Percentiles rank a stretch among this genome's conserved stretches.
phyloP scores from a whole-genome alignment of 2,797 vertebrate species.

The Neosalanx taihuensis region DNA sequence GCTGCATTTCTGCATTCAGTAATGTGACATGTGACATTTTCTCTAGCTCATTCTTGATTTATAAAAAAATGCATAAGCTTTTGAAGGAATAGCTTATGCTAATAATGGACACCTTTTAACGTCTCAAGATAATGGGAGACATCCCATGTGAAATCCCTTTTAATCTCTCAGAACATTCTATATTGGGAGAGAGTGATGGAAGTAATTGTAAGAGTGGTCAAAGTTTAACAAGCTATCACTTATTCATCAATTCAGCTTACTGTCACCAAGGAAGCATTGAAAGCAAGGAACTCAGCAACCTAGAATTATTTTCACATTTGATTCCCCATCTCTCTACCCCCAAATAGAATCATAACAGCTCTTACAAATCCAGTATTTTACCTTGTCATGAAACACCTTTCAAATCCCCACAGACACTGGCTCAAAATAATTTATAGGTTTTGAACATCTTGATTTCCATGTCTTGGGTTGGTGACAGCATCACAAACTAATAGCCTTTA shows the following conservation, averaged over 20 bases:
- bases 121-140: neutral
- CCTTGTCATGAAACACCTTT: slow-evolving; percentile 66
- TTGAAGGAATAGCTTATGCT: neutral
- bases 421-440: slow-evolving; percentile 57
- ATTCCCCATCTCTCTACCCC: slow-evolving; percentile 18
- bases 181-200: slow-evolving; percentile 42
- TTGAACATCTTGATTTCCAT: slow-evolving; percentile 60
- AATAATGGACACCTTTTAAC: neutral
- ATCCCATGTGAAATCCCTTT: neutral
- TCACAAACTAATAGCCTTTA: slow-evolving; percentile 51
- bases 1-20: neutral
- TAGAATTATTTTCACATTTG: slow-evolving; percentile 40
- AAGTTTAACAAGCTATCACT: slow-evolving; percentile 51
- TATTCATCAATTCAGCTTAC: slow-evolving; percentile 53
- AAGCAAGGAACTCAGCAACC: slow-evolving; percentile 43
- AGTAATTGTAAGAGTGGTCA: slow-evolving; percentile 54
- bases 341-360: slow-evolving; percentile 54
- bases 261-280: slow-evolving; percentile 15
- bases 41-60: too few species aligned
- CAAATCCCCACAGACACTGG: slow-evolving; percentile 50
- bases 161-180: neutral
- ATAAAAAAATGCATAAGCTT: neutral
- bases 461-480: slow-evolving; percentile 45
- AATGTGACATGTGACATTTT: neutral
- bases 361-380: slow-evolving; percentile 61